Evolutionary conservation across 2,113 vertebrate species (phyloP).

Genomic region (Austrofundulus limnaeus): DNA sequence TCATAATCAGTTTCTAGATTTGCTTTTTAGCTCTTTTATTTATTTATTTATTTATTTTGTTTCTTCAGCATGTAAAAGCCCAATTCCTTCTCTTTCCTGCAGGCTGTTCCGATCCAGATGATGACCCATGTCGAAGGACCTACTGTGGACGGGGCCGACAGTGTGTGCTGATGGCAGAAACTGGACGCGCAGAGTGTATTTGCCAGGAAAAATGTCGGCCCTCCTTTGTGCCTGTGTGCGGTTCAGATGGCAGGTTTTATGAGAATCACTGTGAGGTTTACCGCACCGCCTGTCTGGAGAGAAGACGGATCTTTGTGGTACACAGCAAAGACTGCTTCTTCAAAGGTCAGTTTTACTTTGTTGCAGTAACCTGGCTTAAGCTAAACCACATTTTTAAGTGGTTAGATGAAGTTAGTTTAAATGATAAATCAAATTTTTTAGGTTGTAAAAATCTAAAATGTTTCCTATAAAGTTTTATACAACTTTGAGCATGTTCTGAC

Average conservation of each 20-base stretch:
- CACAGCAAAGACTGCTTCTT: slow-evolving; percentile 96
- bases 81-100: slow-evolving; percentile 14
- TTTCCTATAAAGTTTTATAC: background rate
- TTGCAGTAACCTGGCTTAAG: slow-evolving; percentile 1
- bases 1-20: too few relatives aligned
- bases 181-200: slow-evolving; percentile 80
- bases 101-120: slow-evolving; percentile 70
- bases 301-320: slow-evolving; percentile 81
- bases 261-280: slow-evolving; percentile 95
- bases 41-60: too few relatives aligned
- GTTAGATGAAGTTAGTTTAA: background rate
- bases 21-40: too few relatives aligned
- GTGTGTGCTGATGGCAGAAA: slow-evolving; percentile 81
- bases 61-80: background rate
- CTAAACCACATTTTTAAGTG: background rate
- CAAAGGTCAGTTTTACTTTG: slow-evolving; percentile 81
- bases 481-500: background rate
- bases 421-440: background rate
- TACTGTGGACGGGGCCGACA: slow-evolving; percentile 84
- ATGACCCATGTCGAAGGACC: slow-evolving; percentile 78
- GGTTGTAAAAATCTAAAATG: slow-evolving; percentile 6
- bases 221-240: slow-evolving; percentile 90
- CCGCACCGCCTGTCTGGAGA: slow-evolving; percentile 87
- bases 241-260: slow-evolving; percentile 91
- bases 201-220: slow-evolving; percentile 86